Evolutionary conservation across 2,113 vertebrate species (phyloP).

Genomic region (Microcebus lehilahytsara): DNA sequence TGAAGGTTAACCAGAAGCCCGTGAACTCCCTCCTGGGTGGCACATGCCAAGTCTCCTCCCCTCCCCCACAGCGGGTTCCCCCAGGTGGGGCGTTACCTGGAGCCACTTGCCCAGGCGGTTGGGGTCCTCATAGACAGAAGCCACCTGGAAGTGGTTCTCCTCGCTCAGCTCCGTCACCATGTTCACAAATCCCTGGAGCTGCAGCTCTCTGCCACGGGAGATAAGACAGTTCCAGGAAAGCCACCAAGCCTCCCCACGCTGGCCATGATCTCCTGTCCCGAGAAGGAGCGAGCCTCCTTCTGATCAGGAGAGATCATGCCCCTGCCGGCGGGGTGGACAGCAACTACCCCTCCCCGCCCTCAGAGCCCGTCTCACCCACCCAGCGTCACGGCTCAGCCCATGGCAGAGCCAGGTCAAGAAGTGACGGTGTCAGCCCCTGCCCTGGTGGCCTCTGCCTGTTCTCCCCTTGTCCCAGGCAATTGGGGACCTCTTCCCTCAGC

Average conservation of each 20-base stretch:
- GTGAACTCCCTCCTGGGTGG: rapidly evolving
- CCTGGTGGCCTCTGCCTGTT: neutral
- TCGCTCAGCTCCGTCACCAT: neutral
- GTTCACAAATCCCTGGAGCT: slow-evolving; percentile 57
- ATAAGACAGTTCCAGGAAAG: neutral
- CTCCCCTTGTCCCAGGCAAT: neutral
- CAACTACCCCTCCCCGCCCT: rapidly evolving
- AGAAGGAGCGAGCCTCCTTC: neutral
- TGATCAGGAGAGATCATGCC: too few relatives aligned
- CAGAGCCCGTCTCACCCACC: rapidly evolving
- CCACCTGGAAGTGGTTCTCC: slow-evolving; percentile 39
- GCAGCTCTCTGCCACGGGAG: slow-evolving; percentile 47
- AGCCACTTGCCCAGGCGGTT: slow-evolving; percentile 68
- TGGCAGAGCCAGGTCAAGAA: neutral
- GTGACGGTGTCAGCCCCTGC: rapidly evolving
- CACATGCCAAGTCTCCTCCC: rapidly evolving
- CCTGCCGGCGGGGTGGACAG: rapidly evolving
- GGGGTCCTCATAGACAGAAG: slow-evolving; percentile 57
- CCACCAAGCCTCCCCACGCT: rapidly evolving
- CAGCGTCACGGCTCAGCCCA: rapidly evolving
- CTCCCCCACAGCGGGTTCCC: rapidly evolving
- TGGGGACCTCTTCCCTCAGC: neutral
- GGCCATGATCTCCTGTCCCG: rapidly evolving
- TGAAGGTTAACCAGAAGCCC: too few relatives aligned
- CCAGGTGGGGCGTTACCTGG: slow-evolving; percentile 44